Base-by-base conservation (phyloP, 2,113 vertebrate species). In the Entelurus aequoreus region DNA sequence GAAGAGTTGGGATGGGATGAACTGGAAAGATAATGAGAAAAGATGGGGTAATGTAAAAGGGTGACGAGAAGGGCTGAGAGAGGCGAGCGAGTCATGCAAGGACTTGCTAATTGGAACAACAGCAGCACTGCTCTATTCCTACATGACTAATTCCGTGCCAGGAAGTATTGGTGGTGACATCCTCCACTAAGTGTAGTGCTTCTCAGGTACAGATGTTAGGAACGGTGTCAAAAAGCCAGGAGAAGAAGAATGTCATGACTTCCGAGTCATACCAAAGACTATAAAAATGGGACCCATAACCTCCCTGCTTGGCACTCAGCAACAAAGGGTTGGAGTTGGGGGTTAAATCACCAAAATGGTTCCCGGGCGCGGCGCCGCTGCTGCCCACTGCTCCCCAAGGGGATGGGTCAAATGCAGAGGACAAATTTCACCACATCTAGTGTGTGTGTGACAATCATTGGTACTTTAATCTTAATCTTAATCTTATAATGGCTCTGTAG, bases 41-140 rank as follows among this genome's bases (percentile, higher is more conserved):
- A 37, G 76, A 79, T 78, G 71, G 68, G 69, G 51, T 61, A 78
- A 75, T 71, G 69, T 72, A 69, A 72, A 79, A 51, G 50, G 62
- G 61, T 59, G 65, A 54, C 35, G 50, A 56, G 63, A 68, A 48
- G 35, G 47, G 63, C 71, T 59, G 59, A 74, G 64, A 74, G 62
- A 74, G 63, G 66, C 57, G 51, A 65, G 62, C 68, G 71, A 78
- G 76, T 68, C 77, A 80, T 74, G 78, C 79, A 79, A 77, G 71
- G 81, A 80, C 59, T 74, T 74, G 67, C 80, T 85, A 88, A 88
- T 85, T 82, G 83, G 81, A 86, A 83, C 81, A 83, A 84, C 75
- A 79, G 75, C 72, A 76, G 78, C 63, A 73, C 47, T 68, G 50
- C 70, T 76, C 66, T 79, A 75, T 81, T 86, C 83, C 86, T 81